Evolutionary conservation across 1,140 invertebrate species (phyloP).

Genomic region (Diorhabda carinulata): DNA sequence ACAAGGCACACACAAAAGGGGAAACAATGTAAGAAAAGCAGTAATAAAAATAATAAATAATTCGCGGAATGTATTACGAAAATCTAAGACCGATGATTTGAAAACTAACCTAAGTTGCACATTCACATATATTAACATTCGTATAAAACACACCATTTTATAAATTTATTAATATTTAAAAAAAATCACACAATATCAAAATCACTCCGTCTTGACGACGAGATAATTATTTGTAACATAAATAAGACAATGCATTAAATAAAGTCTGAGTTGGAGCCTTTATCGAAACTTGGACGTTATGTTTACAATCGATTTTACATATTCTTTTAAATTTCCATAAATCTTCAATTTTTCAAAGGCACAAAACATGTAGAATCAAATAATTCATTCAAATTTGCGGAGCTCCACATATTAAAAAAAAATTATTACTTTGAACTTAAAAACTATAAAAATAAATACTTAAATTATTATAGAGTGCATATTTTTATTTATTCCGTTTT

Average conservation of each 20-base stretch:
- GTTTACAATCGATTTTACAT: neutral
- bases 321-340: no score
- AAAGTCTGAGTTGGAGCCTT: slow-evolving; percentile 32
- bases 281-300: neutral
- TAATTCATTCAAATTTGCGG: no score
- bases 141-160: slow-evolving; percentile 44
- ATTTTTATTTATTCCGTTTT: no score
- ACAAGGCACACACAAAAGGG: slow-evolving; percentile 22
- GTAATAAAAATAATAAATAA: slow-evolving; percentile 42
- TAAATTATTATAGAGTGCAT: no score
- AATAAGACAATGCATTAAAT: slow-evolving; percentile 41
- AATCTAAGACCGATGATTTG: slow-evolving; percentile 46
- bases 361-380: no score
- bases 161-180: slow-evolving; percentile 38
- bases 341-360: no score
- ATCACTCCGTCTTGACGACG: slow-evolving; percentile 42
- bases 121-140: slow-evolving; percentile 43
- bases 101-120: slow-evolving; percentile 45
- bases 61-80: slow-evolving; percentile 44
- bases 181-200: slow-evolving; percentile 50
- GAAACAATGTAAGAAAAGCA: slow-evolving; percentile 32
- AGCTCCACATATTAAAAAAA: no score
- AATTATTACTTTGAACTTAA: no score
- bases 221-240: slow-evolving; percentile 39
- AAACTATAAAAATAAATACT: no score